These are phyloP conservation scores for Perccottus glenii DNA, from an alignment of 2,113 vertebrate genomes.

Conservation along the genomic window DNA sequence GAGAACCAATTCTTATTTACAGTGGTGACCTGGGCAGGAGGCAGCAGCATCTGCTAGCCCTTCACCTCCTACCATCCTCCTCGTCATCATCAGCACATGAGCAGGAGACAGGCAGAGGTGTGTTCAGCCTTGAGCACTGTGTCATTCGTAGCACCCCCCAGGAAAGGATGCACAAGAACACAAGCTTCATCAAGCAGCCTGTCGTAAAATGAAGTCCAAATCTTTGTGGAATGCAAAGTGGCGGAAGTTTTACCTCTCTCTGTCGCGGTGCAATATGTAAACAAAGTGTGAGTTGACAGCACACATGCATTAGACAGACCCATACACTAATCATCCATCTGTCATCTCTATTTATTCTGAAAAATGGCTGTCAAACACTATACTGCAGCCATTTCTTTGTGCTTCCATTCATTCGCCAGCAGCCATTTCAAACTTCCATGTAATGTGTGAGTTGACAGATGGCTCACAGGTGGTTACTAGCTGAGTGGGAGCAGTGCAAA, in stretches of 20 bases:
- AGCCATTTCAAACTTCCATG: conserved; percentile 24
- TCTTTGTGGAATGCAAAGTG: conserved; percentile 15
- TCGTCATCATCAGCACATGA: conserved; percentile 49
- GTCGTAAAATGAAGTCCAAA: conserved; percentile 11
- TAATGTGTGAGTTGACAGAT: conserved; percentile 14
- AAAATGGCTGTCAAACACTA: conserved; percentile 25
- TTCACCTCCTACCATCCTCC: not conserved
- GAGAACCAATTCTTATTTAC: too few species aligned
- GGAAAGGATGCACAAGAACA: conserved; percentile 20
- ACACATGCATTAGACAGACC: conserved; percentile 55
- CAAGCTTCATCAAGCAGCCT: conserved; percentile 1
- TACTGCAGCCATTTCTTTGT: conserved; percentile 31
- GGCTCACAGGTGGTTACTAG: conserved; percentile 41
- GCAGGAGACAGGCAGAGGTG: conserved; percentile 57
- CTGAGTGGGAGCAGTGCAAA: conserved; percentile 20
- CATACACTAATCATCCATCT: conserved; percentile 59
- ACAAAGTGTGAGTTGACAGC: conserved; percentile 43
- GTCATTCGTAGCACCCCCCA: conserved; percentile 34
- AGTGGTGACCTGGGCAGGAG: too few species aligned
- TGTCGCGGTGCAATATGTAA: conserved; percentile 33
- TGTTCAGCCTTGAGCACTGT: conserved; percentile 57
- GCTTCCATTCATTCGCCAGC: conserved; percentile 38
- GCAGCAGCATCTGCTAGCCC: not conserved
- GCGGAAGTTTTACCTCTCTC: conserved; percentile 35
- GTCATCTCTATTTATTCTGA: conserved; percentile 53